Conservation (phyloP, 1,140 invertebrate genomes). For the Akabosia matsudoensis region DNA sequence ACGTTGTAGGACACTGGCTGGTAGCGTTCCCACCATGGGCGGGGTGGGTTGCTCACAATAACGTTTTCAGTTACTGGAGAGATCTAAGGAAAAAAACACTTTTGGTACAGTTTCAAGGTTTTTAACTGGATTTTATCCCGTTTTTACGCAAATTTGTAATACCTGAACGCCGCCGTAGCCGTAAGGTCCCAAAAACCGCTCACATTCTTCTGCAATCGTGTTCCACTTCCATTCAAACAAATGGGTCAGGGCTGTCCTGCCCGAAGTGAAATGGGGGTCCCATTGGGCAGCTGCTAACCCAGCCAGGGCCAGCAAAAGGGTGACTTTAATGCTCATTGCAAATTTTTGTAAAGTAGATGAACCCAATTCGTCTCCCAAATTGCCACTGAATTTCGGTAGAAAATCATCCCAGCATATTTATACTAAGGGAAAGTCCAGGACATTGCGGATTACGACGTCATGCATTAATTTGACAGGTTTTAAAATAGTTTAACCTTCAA, state of each 20-base stretch:
- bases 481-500: too few relatives aligned
- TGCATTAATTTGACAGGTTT: too few relatives aligned
- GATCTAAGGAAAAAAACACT: slow-evolving; percentile 52
- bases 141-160: not conserved
- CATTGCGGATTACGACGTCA: too few relatives aligned
- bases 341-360: too few relatives aligned
- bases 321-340: too few relatives aligned
- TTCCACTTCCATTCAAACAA: slow-evolving; percentile 80
- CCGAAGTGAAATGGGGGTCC: slow-evolving; percentile 35
- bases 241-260: slow-evolving; percentile 62
- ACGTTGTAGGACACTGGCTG: slow-evolving; percentile 83
- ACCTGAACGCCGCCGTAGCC: slow-evolving; percentile 75
- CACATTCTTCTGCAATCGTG: slow-evolving; percentile 80
- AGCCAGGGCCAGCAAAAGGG: too few relatives aligned
- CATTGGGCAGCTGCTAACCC: slow-evolving; percentile 34
- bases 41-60: slow-evolving; percentile 52
- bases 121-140: not conserved
- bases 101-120: not conserved
- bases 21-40: slow-evolving; percentile 81
- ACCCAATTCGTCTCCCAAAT: too few relatives aligned
- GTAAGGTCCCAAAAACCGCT: slow-evolving; percentile 69
- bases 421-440: too few relatives aligned
- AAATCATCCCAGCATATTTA: too few relatives aligned
- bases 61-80: slow-evolving; percentile 63
- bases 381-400: too few relatives aligned